Conservation (phyloP, 2,113 vertebrate species). For the Corvus cornix region DNA sequence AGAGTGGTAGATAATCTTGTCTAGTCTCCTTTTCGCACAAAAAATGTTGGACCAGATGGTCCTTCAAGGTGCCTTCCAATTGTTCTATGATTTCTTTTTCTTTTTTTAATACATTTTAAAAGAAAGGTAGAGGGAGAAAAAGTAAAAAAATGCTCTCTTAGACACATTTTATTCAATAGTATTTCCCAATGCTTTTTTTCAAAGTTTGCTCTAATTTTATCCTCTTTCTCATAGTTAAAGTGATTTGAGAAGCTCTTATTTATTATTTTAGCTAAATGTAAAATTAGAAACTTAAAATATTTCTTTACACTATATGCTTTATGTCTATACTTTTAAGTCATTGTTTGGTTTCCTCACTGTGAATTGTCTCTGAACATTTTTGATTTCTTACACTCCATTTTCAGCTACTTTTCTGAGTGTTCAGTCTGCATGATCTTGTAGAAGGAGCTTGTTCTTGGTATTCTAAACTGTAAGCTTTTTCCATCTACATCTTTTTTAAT, state of each 20-base stretch:
- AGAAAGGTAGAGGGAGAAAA: background rate
- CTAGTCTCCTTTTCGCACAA: background rate
- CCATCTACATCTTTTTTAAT: background rate
- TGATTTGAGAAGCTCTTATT: background rate
- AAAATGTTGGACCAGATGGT: background rate
- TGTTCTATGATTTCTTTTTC: background rate
- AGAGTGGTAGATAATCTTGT: background rate
- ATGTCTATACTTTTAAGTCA: background rate
- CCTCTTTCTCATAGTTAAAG: background rate
- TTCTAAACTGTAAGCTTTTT: background rate
- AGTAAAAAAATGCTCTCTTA: background rate
- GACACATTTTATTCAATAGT: background rate
- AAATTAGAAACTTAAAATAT: background rate
- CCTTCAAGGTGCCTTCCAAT: background rate
- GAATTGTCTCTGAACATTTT: background rate
- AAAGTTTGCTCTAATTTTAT: background rate
- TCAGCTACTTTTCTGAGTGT: background rate
- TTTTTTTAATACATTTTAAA: background rate
- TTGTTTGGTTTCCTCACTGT: background rate
- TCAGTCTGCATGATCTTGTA: background rate
- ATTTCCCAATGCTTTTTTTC: background rate
- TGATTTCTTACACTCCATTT: background rate
- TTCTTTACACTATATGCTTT: background rate
- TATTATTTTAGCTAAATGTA: background rate
- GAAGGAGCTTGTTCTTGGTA: background rate